Conservation (phyloP, 2,888 invertebrate genomes). For the Helleia helle region DNA sequence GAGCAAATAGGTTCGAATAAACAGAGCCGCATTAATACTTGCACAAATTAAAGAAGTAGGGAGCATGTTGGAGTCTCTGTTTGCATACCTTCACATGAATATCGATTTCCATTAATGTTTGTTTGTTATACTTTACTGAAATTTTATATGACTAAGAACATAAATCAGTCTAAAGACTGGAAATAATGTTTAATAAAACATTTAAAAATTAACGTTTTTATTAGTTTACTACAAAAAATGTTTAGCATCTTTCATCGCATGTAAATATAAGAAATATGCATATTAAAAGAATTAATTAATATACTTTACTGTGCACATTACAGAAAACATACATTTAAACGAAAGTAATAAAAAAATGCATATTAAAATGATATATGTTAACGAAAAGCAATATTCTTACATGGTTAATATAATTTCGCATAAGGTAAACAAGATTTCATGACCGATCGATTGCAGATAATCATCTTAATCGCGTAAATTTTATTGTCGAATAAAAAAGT, state of each 20-base stretch:
- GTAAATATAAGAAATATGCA: too few relatives aligned
- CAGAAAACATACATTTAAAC: too few relatives aligned
- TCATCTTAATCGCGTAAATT: neutral
- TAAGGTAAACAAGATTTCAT: neutral
- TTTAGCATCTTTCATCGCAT: too few relatives aligned
- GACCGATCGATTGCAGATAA: neutral
- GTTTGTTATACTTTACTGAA: neutral
- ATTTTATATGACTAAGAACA: neutral
- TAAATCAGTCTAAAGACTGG: too few relatives aligned
- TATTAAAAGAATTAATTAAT: too few relatives aligned
- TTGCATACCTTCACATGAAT: constrained; percentile 44
- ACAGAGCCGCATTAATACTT: constrained; percentile 59
- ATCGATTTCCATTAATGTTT: constrained; percentile 24
- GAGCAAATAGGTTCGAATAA: constrained; percentile 52
- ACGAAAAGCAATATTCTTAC: too few relatives aligned
- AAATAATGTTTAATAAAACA: too few relatives aligned
- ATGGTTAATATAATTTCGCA: neutral
- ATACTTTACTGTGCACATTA: too few relatives aligned
- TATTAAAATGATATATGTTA: too few relatives aligned
- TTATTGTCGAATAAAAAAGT: constrained; percentile 13
- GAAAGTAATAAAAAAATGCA: too few relatives aligned
- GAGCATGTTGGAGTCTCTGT: constrained; percentile 54
- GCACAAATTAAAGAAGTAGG: constrained; percentile 64
- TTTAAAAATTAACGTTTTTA: too few relatives aligned
- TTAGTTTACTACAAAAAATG: too few relatives aligned